These are phyloP conservation scores for Cryptotermes secundus DNA, from an alignment of 1,140 invertebrate genomes.

Conservation along the genomic window DNA sequence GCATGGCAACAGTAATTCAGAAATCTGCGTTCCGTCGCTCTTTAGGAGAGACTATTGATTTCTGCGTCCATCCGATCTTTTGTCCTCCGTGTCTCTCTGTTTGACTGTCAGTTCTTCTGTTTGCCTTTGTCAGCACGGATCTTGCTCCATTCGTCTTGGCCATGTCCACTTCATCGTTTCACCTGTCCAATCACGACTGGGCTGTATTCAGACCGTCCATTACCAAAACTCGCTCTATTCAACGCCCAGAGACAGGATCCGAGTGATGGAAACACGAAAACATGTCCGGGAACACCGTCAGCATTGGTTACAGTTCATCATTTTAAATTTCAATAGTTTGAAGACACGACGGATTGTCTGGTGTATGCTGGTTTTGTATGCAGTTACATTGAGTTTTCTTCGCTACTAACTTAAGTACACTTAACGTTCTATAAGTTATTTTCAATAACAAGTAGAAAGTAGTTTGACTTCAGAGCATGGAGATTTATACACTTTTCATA, in stretches of 20 bases:
- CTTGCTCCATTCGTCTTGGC: slow-evolving; percentile 2
- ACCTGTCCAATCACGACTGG: not conserved
- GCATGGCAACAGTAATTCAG: not conserved
- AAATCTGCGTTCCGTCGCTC: not conserved
- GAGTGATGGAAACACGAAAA: not conserved
- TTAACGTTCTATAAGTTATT: no score
- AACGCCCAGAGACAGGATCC: not conserved
- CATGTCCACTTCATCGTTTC: not conserved
- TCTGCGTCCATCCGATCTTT: not conserved
- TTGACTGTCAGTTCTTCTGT: not conserved
- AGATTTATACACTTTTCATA: no score
- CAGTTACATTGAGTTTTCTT: no score
- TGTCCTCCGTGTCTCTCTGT: not conserved
- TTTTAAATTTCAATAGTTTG: no score
- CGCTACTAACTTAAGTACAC: no score
- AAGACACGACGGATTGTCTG: no score
- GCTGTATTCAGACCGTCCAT: not conserved
- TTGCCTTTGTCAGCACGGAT: not conserved
- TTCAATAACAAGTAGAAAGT: no score
- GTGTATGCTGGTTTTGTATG: no score
- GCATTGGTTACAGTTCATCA: no score
- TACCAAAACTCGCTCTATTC: not conserved
- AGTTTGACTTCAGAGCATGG: no score
- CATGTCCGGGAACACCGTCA: not conserved
- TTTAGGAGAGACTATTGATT: not conserved